Base-by-base conservation (phyloP, 2,888 invertebrate species). In the Drosophila antonietae region DNA sequence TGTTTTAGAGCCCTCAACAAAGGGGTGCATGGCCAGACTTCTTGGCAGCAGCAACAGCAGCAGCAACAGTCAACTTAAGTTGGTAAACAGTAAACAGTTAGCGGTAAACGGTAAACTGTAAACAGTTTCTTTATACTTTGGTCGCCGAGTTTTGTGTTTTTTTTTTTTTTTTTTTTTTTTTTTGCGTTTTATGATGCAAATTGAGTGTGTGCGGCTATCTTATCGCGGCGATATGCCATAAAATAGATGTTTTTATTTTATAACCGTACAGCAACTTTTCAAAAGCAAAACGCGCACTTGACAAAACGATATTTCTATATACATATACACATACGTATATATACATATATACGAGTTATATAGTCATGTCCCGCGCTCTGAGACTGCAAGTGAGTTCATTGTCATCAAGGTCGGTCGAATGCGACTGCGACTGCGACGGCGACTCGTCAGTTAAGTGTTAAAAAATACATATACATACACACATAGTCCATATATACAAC, bases 11-110 rank as follows among this genome's bases (percentile, higher is more conserved):
- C 52, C 51, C 51, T 33, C 57, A 61, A 52, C 9, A n/a, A 15
- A 20, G 33, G 28, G 49, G 15, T 55, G 28, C 58, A 28, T 14
- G 9, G 31, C 57, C 75, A 83, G 83, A 83, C 83, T 77, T 75
- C 57, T 74, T 86, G 83, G 86, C 86, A 77, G 80, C 81, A 76
- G 76, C 78, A 35, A 83, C 86, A 77, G 80, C 81, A 76, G 76
- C 78, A 35, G 76, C 78, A 35, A 14, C 37, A 28, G 28, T 14
- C 28, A 64, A 53, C 56, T 53, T 33, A 53, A 39, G 60, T 76
- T 68, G 56, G 59, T 53, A 63, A 63, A 52, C 53, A 47, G 31
- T 60, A 63, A 73, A 46, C 64, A 61, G 66, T 53, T 51, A 72
- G 31, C 59, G 37, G 65, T 68, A 39, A 63, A 52, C 52, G 33